Conservation (phyloP, 2,888 invertebrate genomes). For the Lithophane semibrunnea region DNA sequence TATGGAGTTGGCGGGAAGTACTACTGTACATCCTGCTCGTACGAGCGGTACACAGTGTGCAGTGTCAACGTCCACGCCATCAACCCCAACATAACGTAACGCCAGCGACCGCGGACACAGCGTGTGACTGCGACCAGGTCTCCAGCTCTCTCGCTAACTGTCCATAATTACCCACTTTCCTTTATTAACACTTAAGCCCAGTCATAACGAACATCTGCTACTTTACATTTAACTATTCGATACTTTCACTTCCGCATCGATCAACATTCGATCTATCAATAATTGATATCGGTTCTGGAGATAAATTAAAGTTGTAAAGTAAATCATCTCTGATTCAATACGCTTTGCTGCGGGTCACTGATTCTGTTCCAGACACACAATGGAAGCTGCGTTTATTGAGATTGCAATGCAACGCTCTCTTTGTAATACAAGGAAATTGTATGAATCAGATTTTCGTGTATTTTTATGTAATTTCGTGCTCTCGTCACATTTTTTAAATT, state of each 20-base stretch:
- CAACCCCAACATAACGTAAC: not conserved
- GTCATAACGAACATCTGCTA: slow-evolving; percentile 38
- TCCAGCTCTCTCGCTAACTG: slow-evolving; percentile 5
- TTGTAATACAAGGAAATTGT: no score
- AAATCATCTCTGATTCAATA: not conserved
- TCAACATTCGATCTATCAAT: slow-evolving; percentile 16
- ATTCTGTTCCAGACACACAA: not conserved
- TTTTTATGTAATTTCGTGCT: not conserved
- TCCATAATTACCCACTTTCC: slow-evolving; percentile 26
- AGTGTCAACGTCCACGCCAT: not conserved
- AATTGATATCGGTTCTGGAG: slow-evolving; percentile 1
- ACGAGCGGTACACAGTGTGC: not conserved
- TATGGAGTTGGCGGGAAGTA: not conserved
- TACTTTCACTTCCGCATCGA: slow-evolving; percentile 44
- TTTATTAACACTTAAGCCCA: slow-evolving; percentile 1
- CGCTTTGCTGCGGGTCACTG: slow-evolving; percentile 1
- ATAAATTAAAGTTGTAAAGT: slow-evolving; percentile 3
- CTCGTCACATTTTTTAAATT: not conserved
- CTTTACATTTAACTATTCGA: slow-evolving; percentile 4
- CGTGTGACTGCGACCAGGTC: not conserved
- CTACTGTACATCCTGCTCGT: not conserved
- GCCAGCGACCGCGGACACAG: not conserved
- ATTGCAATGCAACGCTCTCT: not conserved
- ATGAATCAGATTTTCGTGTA: not conserved
- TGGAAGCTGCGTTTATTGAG: not conserved